Percentiles rank a stretch among this genome's conserved stretches.
phyloP scores from a whole-genome alignment of 2,797 vertebrate species.

The Ataeniobius toweri region DNA sequence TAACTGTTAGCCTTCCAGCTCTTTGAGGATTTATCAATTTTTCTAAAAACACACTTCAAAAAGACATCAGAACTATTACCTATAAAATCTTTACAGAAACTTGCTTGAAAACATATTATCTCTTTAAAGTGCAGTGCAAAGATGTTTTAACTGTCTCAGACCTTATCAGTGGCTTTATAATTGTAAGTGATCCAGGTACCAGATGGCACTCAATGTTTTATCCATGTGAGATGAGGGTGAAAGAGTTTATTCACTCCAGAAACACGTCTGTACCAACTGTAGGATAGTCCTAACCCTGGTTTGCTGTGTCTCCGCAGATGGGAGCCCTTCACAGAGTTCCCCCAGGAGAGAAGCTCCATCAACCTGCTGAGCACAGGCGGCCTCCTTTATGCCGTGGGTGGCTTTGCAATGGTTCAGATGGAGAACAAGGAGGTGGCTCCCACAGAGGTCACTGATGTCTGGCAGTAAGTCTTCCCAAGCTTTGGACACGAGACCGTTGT shows the following conservation, averaged over 20 bases:
- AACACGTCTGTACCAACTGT: background rate
- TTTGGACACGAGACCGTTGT: background rate
- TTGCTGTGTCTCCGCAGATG: slow-evolving; percentile 79
- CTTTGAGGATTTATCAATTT: too few relatives aligned
- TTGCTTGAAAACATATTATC: too few relatives aligned
- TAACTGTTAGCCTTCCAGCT: too few relatives aligned
- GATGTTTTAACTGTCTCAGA: background rate
- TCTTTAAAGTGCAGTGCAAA: too few relatives aligned
- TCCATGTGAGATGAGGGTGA: background rate
- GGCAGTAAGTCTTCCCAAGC: slow-evolving; percentile 89
- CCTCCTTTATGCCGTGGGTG: slow-evolving; percentile 91
- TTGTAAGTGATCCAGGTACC: background rate
- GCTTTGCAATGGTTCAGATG: slow-evolving; percentile 92
- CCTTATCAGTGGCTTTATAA: background rate
- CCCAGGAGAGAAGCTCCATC: slow-evolving; percentile 96
- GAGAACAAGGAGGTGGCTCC: slow-evolving; percentile 94
- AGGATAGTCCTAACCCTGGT: background rate
- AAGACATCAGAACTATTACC: too few relatives aligned
- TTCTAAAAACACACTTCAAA: too few relatives aligned
- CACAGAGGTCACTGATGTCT: slow-evolving; percentile 95
- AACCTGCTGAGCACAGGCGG: slow-evolving; percentile 87
- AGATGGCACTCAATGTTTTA: background rate
- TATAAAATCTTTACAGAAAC: too few relatives aligned
- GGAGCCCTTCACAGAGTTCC: slow-evolving; percentile 93
- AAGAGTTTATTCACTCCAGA: background rate